phyloP scores from a whole-genome alignment of 2,113 vertebrate species.

The Bungarus multicinctus region DNA sequence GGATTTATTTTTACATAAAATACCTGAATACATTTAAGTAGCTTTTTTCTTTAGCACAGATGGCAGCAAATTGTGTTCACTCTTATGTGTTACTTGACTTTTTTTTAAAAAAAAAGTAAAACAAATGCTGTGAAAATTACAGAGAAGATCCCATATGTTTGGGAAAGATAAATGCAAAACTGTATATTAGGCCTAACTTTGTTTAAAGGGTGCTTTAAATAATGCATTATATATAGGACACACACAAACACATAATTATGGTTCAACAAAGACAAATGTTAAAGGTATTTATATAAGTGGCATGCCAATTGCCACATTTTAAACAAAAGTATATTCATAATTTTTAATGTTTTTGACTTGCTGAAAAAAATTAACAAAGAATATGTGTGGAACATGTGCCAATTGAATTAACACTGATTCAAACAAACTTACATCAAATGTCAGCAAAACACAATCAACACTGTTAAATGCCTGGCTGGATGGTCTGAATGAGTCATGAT shows the following conservation, averaged over 20 bases:
- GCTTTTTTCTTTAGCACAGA: not conserved
- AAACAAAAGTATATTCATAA: not conserved
- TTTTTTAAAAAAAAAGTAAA: not conserved
- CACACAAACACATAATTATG: not conserved
- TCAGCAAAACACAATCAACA: not conserved
- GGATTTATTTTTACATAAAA: not conserved
- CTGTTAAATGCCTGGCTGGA: not conserved
- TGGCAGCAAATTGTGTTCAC: not conserved
- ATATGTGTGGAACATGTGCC: not conserved
- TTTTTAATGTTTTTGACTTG: not conserved
- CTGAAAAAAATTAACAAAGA: not conserved
- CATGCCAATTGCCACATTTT: not conserved
- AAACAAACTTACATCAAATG: not conserved
- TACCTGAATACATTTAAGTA: not conserved
- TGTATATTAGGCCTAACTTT: not conserved
- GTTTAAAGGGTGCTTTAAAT: not conserved
- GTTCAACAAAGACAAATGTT: not conserved
- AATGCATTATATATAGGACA: not conserved
- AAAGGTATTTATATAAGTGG: not conserved
- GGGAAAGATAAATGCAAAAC: not conserved
- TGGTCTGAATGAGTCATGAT: not conserved
- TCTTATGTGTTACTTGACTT: not conserved
- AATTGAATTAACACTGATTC: not conserved
- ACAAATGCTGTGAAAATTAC: not conserved
- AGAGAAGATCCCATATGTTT: not conserved